These are phyloP conservation scores for Acanthaster planci DNA, from an alignment of 35 echinoderm and acorn worm genomes.

Conservation along the genomic window DNA sequence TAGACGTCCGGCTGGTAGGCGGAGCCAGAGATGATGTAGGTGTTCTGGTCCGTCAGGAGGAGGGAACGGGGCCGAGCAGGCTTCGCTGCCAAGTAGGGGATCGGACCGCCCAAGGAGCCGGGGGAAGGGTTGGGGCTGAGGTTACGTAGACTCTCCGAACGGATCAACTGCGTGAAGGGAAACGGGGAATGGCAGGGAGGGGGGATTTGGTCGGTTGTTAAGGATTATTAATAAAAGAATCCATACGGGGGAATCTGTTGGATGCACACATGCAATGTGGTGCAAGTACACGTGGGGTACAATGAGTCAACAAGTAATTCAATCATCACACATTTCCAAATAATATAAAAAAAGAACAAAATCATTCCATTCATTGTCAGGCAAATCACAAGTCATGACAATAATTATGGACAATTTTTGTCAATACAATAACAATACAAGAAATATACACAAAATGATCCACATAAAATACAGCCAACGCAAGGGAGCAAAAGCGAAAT, in stretches of 20 bases:
- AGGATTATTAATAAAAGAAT: constrained; percentile 62
- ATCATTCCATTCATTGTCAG: too few species aligned
- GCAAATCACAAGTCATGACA: constrained; percentile 2
- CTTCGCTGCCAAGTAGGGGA: neutral
- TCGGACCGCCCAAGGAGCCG: neutral
- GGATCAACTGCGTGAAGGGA: constrained; percentile 54
- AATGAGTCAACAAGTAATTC: neutral
- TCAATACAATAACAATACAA: neutral
- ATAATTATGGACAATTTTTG: neutral
- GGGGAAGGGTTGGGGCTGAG: constrained; percentile 64
- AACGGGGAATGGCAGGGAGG: neutral
- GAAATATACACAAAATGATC: neutral
- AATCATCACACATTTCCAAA: too few species aligned
- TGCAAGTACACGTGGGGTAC: neutral
- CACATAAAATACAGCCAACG: neutral
- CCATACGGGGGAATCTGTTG: constrained; percentile 65
- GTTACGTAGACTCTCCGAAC: constrained; percentile 84
- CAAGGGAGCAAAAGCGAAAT: neutral
- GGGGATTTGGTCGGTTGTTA: constrained; percentile 2
- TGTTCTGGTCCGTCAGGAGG: constrained; percentile 25
- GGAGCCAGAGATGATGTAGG: neutral
- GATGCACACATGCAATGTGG: neutral
- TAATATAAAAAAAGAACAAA: too few species aligned
- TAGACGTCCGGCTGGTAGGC: constrained; percentile 25
- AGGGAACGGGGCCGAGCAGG: constrained; percentile 59